Conservation (phyloP, 2,797 vertebrate genomes). For the Anguilla megastoma region DNA sequence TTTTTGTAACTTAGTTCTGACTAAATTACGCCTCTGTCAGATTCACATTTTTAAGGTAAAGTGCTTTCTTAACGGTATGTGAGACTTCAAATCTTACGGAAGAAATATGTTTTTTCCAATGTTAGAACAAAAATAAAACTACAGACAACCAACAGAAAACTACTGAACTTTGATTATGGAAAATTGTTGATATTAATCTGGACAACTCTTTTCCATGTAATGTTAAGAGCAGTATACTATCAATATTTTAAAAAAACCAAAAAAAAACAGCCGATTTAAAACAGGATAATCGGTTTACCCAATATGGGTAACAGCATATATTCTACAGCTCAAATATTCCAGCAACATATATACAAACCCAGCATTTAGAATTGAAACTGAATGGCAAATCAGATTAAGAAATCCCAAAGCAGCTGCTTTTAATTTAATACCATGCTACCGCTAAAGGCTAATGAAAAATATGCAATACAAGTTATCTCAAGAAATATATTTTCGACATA, state of each 20-base stretch:
- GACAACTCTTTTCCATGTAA: not conserved
- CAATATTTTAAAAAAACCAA: not conserved
- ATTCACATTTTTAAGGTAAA: constrained; percentile 16
- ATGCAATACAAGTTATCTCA: not conserved
- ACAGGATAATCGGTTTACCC: not conserved
- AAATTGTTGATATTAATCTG: not conserved
- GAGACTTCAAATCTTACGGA: not conserved
- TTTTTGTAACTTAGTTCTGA: constrained; percentile 2
- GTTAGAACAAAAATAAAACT: not conserved
- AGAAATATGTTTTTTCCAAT: not conserved
- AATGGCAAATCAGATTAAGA: not conserved
- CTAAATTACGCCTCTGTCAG: not conserved
- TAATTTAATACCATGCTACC: not conserved
- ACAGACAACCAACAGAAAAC: not conserved
- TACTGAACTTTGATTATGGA: not conserved
- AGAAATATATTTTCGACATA: not conserved
- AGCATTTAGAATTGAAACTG: not conserved
- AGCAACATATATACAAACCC: not conserved
- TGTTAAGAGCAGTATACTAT: not conserved
- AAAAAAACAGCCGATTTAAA: not conserved
- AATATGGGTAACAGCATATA: constrained; percentile 32
- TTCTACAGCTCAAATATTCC: not conserved
- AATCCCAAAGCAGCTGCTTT: not conserved
- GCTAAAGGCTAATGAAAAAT: not conserved
- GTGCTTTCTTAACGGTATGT: not conserved